phyloP scores from a whole-genome alignment of 2,113 vertebrate genomes.

The Colaptes auratus region DNA sequence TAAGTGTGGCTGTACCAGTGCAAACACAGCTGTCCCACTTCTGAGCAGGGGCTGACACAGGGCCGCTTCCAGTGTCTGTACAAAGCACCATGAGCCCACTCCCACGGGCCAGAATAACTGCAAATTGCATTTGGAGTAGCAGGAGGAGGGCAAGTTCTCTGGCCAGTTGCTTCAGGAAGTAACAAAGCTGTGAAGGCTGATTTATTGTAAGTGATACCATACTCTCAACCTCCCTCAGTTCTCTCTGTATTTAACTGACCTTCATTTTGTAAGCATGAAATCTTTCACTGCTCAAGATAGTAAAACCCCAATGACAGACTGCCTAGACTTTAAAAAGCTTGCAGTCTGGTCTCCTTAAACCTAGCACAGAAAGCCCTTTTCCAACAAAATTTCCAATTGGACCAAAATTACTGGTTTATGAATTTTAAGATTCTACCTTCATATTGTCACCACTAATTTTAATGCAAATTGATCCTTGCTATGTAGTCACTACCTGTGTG shows the following conservation, averaged over 20 bases:
- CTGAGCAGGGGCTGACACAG: neutral
- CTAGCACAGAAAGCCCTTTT: neutral
- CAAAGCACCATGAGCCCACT: neutral
- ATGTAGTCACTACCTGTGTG: neutral
- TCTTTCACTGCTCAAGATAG: neutral
- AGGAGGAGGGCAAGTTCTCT: neutral
- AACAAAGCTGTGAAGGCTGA: neutral
- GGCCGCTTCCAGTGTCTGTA: accelerated
- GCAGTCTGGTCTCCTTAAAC: neutral
- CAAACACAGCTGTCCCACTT: neutral
- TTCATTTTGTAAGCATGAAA: neutral
- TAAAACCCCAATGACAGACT: neutral
- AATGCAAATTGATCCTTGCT: neutral
- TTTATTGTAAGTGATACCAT: neutral
- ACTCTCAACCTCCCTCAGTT: neutral
- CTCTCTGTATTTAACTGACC: neutral
- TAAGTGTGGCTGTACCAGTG: neutral
- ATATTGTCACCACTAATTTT: neutral
- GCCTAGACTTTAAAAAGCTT: neutral
- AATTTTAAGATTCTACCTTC: neutral
- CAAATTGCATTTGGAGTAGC: neutral
- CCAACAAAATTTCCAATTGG: neutral
- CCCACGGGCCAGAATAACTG: neutral
- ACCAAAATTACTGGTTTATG: neutral
- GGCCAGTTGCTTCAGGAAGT: neutral